phyloP scores from a whole-genome alignment of 2,113 vertebrate species.

The Scatophagus argus region DNA sequence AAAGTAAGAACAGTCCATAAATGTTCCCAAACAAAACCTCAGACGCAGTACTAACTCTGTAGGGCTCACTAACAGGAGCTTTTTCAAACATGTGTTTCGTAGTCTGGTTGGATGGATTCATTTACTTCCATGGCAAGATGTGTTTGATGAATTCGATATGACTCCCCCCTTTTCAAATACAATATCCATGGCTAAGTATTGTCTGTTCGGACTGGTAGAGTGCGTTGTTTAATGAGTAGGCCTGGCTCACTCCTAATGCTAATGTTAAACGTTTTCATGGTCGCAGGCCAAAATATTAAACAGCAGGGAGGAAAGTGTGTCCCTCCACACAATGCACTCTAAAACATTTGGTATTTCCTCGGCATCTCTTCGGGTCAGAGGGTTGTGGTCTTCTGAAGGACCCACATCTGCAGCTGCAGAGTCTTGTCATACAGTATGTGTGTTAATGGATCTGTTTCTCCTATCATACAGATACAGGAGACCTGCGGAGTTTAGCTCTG shows the following conservation, averaged over 20 bases:
- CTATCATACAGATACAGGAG: not conserved
- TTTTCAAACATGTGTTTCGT: no score
- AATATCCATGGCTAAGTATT: no score
- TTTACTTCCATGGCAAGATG: no score
- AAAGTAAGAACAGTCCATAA: not conserved
- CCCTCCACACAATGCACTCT: not conserved
- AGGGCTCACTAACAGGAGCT: no score
- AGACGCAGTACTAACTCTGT: no score
- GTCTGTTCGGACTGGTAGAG: not conserved
- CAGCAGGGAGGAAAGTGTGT: not conserved
- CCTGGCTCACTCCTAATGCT: no score
- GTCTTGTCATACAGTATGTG: not conserved
- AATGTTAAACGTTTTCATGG: no score
- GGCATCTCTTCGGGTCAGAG: not conserved
- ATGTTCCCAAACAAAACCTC: fast-evolving
- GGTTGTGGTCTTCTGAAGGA: not conserved
- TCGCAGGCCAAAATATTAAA: not conserved
- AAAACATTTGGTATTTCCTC: not conserved
- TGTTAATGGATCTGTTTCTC: not conserved
- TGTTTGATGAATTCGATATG: no score
- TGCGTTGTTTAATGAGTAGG: not conserved
- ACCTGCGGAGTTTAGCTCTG: not conserved
- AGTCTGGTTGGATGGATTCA: no score
- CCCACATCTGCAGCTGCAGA: not conserved
- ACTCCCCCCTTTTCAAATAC: no score